Evolutionary conservation across 2,888 invertebrate species (phyloP), one percentile per base, ranked within the genome.

Genomic region (Plusia festucae): DNA sequence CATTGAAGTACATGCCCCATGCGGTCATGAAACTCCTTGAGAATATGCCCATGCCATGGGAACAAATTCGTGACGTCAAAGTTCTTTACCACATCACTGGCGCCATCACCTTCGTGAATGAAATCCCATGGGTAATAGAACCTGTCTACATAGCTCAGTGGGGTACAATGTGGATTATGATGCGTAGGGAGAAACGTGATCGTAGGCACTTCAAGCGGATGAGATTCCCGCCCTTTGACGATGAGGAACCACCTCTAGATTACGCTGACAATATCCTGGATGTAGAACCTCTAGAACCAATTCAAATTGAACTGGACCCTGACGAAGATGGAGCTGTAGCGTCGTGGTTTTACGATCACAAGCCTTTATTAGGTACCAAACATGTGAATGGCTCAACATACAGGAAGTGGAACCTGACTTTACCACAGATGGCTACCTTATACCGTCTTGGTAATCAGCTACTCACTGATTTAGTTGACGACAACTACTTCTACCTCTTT

Each of bases 91-190:
- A 99, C 87, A 99, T 99, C 70, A 99, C 99, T 9, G 99, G 99
- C 55, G 99, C 99, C 15, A 99, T 99, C 70, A 99, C 99, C 8
- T 99, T 99, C 93, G 99, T 99, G 4, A 99, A 99, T 95, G 99
- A 99, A 95, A 99, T 99, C 84, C 99, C 99, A 1, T 99, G 99
- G 99, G 99, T 99, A 3, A 98, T 99, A 82, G 99, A 99, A 88
- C 99, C 99, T 0, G 98, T 99, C 6, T 99, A 99, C 89, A 99
- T 99, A 78, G 99, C 99, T 0, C 99, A 99, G 88, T 99, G 99
- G 99, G 99, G 99, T 52, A 99, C 99, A 0, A 99, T 99, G 99
- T 99, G 99, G 99, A 99, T 99, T 81, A 99, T 99, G 99, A 99
- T 99, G 99, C 96, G 99, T 79, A 96, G 99, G 81, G 99, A 99